Conservation (phyloP, 2,888 invertebrate species). For the Acleris holmiana region DNA sequence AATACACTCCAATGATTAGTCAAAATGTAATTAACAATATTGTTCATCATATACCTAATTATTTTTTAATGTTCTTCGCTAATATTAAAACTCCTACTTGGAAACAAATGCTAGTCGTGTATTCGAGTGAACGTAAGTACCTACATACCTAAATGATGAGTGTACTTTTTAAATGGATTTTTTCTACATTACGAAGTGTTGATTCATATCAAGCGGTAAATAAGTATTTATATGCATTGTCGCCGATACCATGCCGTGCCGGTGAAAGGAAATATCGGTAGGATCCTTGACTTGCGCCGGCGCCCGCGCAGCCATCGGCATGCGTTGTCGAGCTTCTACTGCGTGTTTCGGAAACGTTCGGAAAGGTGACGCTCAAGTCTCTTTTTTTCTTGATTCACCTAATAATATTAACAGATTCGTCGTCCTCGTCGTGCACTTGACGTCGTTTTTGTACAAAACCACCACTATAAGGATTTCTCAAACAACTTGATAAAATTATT, state of each 20-base stretch:
- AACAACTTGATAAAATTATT: too few species aligned
- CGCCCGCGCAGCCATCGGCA: slow-evolving; percentile 41
- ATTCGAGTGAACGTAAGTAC: too few species aligned
- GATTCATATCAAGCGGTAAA: slow-evolving; percentile 15
- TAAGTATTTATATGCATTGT: slow-evolving; percentile 61
- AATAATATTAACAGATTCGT: slow-evolving; percentile 19
- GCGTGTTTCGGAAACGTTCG: slow-evolving; percentile 40
- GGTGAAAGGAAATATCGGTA: slow-evolving; percentile 83
- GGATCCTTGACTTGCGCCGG: slow-evolving; percentile 79
- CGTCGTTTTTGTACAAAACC: too few species aligned
- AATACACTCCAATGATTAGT: too few species aligned
- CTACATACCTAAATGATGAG: not conserved
- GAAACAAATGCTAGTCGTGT: not conserved
- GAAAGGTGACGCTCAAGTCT: slow-evolving; percentile 11
- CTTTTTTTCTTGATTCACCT: slow-evolving; percentile 17
- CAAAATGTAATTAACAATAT: too few species aligned
- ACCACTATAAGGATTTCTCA: too few species aligned
- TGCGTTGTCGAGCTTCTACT: slow-evolving; percentile 44
- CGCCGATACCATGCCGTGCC: slow-evolving; percentile 52
- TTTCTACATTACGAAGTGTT: slow-evolving; percentile 18
- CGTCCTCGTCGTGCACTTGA: too few species aligned
- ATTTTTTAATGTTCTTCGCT: too few species aligned
- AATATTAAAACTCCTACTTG: too few species aligned
- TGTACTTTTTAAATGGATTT: slow-evolving; percentile 13
- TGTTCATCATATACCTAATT: too few species aligned